These are phyloP conservation scores for Aviceda subcristata DNA, from an alignment of 2,113 vertebrate genomes.

Conservation along the genomic window DNA sequence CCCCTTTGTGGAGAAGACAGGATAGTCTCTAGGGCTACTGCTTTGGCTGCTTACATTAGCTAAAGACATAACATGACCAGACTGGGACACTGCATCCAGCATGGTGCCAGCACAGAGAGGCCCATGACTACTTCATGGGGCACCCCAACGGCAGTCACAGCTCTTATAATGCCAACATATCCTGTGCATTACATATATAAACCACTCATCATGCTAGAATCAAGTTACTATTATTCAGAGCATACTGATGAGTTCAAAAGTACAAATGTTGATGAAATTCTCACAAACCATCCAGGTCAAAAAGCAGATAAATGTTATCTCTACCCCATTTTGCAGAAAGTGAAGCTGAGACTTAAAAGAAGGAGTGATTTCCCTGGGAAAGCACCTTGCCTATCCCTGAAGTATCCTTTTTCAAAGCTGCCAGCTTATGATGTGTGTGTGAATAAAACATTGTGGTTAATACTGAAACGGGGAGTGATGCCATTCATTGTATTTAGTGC, in stretches of 20 bases:
- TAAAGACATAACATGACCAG: rapidly evolving
- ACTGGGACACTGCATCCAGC: neutral
- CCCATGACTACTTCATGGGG: rapidly evolving
- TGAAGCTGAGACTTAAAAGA: neutral
- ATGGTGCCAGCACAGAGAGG: too few relatives aligned
- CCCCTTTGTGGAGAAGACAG: neutral
- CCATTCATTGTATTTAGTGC: neutral
- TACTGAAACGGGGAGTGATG: neutral
- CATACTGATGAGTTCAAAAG: neutral
- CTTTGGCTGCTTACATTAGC: neutral
- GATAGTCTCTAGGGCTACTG: neutral
- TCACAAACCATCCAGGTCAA: neutral
- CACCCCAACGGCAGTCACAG: rapidly evolving
- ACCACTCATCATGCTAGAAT: neutral
- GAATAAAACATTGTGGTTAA: neutral
- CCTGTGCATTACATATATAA: neutral
- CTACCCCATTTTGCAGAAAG: neutral
- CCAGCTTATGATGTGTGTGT: too few relatives aligned
- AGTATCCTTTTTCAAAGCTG: neutral
- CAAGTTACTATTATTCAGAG: neutral
- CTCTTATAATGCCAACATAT: neutral
- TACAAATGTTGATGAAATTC: neutral
- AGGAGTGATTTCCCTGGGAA: neutral
- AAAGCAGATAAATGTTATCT: neutral
- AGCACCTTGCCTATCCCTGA: neutral